phyloP scores from a whole-genome alignment of 92 coral and sea anemone genomes.

The Paramuricea clavata region DNA sequence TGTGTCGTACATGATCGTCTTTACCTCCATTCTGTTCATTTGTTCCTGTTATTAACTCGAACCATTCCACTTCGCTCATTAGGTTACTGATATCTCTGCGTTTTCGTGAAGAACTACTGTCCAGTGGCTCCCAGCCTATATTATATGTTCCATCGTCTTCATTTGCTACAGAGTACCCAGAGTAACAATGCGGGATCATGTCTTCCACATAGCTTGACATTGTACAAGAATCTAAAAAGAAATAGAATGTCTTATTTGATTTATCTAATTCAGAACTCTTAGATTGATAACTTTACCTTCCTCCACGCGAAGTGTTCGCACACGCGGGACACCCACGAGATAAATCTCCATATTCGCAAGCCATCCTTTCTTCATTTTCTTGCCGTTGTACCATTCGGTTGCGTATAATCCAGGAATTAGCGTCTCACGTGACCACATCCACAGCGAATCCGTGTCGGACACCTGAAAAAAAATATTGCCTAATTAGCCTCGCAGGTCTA shows the following conservation, averaged over 20 bases:
- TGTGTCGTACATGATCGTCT: no score
- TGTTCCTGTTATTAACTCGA: no score
- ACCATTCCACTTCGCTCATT: not conserved
- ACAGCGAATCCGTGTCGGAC: slow-evolving; percentile 59
- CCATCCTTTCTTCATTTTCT: slow-evolving; percentile 68
- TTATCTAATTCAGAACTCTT: no score
- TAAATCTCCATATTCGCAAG: slow-evolving; percentile 57
- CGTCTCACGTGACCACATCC: slow-evolving; percentile 9
- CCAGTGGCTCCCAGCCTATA: not conserved
- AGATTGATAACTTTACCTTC: slow-evolving; percentile 79
- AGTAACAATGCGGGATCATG: not conserved
- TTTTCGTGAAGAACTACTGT: not conserved
- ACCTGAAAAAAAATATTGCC: not conserved
- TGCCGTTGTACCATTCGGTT: slow-evolving; percentile 67
- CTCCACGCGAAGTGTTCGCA: slow-evolving; percentile 73
- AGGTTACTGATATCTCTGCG: not conserved
- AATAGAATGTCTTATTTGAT: no score
- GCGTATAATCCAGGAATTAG: slow-evolving; percentile 67
- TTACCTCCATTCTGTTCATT: no score
- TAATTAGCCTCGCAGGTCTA: no score
- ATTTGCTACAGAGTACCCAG: not conserved
- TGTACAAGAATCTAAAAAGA: not conserved
- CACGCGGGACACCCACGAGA: slow-evolving; percentile 56
- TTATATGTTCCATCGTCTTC: not conserved
- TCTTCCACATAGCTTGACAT: not conserved